Evolutionary conservation across 2,113 vertebrate species (phyloP), one percentile per base, ranked within the genome.

Genomic region (Halichoeres trimaculatus): DNA sequence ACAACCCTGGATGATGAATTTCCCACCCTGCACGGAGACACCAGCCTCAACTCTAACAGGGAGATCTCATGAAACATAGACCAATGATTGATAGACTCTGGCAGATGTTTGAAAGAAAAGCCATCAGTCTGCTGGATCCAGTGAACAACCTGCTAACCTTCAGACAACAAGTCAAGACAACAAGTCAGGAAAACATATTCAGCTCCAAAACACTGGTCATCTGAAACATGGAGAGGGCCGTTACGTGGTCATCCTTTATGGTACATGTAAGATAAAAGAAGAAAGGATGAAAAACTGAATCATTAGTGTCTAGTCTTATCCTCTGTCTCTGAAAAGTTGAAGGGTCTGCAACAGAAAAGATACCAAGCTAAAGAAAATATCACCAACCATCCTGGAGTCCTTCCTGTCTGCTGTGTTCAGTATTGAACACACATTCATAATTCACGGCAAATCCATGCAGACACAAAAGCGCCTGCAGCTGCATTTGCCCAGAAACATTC

Each of bases 1-100:
- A 86, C 79, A 88, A 78, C 83, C 43, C 38, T 60, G 45, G 0
- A 71, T 81, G 83, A 90, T 90, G 62, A 87, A 89, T 85, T 84
- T 60, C 59, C 73, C 64, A 71, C 77, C 57, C 47, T 23, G 60
- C 61, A 47, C 62, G 74, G 24, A 65, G 71, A 88, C 68, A 76
- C 64, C 66, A 40, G 56, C 56, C 12, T 69, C 50, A 41, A 24
- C 10, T 2, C 64, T 80, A 68, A 83, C 74, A 51, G 53, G 48
- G 57, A 59, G 66, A 60, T 24, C 70, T 85, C 84, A 70, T 69
- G 58, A 85, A 86, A 80, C 64, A 61, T 23, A 41, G 68, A 81
- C 10, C 17, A 78, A 79, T 71, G 64, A 24, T 60, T 19, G 16
- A 45, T 43, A 64, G 40, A 76, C 58, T 34, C 17, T 22, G 41